Evolutionary conservation across 2,797 vertebrate species (phyloP).

Genomic region (Dermochelys coriacea): DNA sequence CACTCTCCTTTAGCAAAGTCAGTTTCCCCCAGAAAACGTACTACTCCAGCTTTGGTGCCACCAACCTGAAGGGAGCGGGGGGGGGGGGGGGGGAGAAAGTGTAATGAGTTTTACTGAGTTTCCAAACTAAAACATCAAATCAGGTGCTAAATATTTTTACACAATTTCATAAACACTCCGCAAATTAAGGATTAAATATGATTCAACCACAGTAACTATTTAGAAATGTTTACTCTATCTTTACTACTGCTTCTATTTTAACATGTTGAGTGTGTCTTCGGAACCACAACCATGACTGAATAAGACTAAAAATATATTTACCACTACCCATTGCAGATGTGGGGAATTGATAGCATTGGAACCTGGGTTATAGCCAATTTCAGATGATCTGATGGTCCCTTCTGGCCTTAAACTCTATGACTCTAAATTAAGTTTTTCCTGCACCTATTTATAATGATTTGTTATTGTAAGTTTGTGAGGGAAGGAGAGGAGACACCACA

Average conservation of each 20-base stretch:
- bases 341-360: not conserved
- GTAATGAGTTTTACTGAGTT: not conserved
- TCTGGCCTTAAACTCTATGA: not conserved
- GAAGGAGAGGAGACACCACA: not conserved
- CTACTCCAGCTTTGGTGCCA: conserved; percentile 97
- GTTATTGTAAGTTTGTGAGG: not conserved
- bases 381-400: not conserved
- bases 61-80: conserved; percentile 85
- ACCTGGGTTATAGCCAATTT: not conserved
- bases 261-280: not conserved
- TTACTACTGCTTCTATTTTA: not conserved
- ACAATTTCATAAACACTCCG: not conserved
- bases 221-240: accelerated
- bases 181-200: accelerated
- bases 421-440: not conserved
- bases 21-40: conserved; percentile 96
- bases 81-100: not conserved
- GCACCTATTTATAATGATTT: not conserved
- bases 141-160: not conserved
- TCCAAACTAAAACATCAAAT: not conserved
- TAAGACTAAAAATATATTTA: not conserved
- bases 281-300: not conserved
- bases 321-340: not conserved
- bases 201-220: not conserved
- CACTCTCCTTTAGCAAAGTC: conserved; percentile 99